Conservation (phyloP, 1,140 invertebrate species). For the Drosophila sp. region DNA sequence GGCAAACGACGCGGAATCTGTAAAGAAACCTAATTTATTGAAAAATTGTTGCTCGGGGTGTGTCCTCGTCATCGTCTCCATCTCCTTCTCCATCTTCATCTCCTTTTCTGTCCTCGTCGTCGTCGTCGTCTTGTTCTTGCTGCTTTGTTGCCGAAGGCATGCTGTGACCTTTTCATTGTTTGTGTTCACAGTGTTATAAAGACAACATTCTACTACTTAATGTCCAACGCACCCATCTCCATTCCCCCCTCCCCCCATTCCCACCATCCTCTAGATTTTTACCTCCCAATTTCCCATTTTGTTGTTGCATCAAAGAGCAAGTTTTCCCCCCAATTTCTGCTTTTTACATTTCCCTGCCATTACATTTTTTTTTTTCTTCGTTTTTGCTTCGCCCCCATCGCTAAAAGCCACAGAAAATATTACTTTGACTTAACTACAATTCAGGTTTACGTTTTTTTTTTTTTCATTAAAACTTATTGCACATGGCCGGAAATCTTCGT, state of each 20-base stretch:
- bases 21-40: conserved; percentile 81
- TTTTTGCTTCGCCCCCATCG: neutral
- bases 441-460: conserved; percentile 34
- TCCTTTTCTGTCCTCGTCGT: neutral
- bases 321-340: conserved; percentile 29
- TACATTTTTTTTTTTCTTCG: neutral
- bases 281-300: conserved; percentile 13
- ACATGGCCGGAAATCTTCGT: conserved; percentile 31
- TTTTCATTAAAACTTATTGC: conserved; percentile 62
- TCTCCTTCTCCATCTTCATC: neutral
- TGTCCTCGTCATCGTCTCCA: conserved; percentile 30
- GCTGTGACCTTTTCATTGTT: conserved; percentile 78
- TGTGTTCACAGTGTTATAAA: conserved; percentile 80
- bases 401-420: conserved; percentile 71
- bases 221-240: conserved; percentile 55
- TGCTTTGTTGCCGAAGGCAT: conserved; percentile 51
- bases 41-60: conserved; percentile 76
- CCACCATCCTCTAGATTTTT: neutral
- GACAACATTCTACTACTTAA: conserved; percentile 80
- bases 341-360: conserved; percentile 33
- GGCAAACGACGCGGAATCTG: conserved; percentile 66
- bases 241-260: neutral
- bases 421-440: conserved; percentile 47
- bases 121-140: conserved; percentile 32
- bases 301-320: conserved; percentile 70